These are phyloP conservation scores for Allenopithecus nigroviridis DNA, from an alignment of 2,797 vertebrate genomes.

Conservation along the genomic window DNA sequence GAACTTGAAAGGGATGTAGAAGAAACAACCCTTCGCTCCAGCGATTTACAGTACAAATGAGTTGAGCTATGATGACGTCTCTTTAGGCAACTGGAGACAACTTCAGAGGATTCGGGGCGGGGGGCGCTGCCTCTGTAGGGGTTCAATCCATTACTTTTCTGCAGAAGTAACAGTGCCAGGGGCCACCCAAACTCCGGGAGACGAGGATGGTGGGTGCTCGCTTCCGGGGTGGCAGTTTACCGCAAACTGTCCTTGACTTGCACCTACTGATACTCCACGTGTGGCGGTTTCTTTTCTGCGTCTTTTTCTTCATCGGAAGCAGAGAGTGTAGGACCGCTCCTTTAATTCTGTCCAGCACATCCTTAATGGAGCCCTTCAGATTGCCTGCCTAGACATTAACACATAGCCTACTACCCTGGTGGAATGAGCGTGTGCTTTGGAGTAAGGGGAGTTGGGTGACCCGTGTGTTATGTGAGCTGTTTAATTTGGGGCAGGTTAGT, in stretches of 20 bases:
- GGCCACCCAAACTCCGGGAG: background rate
- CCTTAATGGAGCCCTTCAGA: background rate
- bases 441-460: background rate
- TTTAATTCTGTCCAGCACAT: background rate
- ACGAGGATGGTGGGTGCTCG: background rate
- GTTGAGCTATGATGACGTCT: background rate
- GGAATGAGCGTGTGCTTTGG: background rate
- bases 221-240: background rate
- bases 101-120: accelerated
- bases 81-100: background rate
- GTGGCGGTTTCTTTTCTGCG: background rate
- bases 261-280: background rate
- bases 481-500: background rate
- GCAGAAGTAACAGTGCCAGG: background rate
- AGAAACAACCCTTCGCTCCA: background rate
- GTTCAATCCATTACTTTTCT: background rate
- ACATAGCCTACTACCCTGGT: background rate
- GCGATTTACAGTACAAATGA: background rate
- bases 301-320: background rate
- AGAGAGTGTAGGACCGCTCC: background rate
- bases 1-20: background rate
- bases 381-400: background rate
- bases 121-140: background rate
- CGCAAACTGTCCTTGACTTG: background rate
- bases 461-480: background rate